Percentiles rank a stretch among this genome's conserved stretches.
Conservation (phyloP, 2,113 vertebrate genomes). For the Corvus moneduloides region DNA sequence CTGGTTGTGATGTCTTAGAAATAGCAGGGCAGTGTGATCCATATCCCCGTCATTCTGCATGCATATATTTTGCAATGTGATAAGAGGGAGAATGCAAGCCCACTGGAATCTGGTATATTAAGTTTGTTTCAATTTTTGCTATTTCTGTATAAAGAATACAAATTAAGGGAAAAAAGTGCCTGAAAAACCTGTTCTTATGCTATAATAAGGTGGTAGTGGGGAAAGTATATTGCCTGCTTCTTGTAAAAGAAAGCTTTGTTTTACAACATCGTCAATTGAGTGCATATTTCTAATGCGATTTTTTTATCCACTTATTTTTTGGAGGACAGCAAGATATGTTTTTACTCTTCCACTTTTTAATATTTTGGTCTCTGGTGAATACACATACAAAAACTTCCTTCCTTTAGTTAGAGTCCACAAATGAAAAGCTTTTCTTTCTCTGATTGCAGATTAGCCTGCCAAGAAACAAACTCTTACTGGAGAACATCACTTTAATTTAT, state of each 20-base stretch:
- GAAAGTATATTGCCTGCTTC: background rate
- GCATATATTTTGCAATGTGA: background rate
- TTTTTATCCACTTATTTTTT: conserved; percentile 52
- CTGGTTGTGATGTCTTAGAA: background rate
- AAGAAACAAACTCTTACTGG: conserved; percentile 80
- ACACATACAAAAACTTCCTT: conserved; percentile 78
- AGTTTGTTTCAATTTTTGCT: background rate
- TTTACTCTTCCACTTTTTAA: conserved; percentile 79
- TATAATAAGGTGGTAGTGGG: background rate
- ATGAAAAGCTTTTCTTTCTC: conserved; percentile 78
- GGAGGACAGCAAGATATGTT: conserved; percentile 66
- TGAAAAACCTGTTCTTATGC: background rate
- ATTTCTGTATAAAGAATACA: background rate
- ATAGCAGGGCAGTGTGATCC: background rate
- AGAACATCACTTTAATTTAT: conserved; percentile 86
- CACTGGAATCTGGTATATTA: background rate
- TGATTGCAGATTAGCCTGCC: conserved; percentile 80
- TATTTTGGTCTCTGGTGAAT: conserved; percentile 77
- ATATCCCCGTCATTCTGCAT: background rate
- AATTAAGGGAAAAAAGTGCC: background rate
- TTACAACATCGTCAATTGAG: background rate
- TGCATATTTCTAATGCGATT: conserved; percentile 42
- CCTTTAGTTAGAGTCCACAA: conserved; percentile 76
- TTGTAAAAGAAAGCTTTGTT: conserved; percentile 8
- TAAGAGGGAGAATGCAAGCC: background rate